Conservation (phyloP, 2,113 vertebrate species). For the Lontra canadensis region DNA sequence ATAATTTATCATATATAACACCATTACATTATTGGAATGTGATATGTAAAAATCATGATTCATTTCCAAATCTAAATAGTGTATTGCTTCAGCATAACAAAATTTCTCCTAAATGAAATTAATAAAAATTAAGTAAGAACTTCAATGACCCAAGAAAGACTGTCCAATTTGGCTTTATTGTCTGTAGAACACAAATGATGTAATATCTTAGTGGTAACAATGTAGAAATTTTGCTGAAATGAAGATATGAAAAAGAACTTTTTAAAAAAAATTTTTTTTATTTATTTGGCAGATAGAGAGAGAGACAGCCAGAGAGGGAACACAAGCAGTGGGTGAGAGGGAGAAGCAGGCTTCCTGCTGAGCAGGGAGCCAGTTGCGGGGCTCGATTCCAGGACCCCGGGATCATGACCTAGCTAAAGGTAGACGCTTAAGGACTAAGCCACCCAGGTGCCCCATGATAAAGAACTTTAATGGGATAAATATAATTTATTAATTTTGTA, state of each 20-base stretch:
- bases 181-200: neutral
- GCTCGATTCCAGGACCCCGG: no score
- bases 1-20: neutral
- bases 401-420: no score
- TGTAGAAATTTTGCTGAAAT: neutral
- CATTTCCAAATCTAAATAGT: constrained; percentile 19
- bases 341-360: no score
- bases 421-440: no score
- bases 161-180: neutral
- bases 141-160: neutral
- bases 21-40: neutral
- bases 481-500: neutral
- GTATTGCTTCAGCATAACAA: neutral
- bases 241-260: neutral
- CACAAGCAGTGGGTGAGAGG: no score
- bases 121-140: constrained; percentile 37
- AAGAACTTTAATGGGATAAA: neutral
- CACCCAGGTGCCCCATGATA: neutral
- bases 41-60: neutral
- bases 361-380: no score
- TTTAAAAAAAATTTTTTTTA: no score
- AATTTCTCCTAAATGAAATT: constrained; percentile 32
- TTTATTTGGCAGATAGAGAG: no score
- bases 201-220: neutral
- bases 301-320: no score